Base-by-base conservation (phyloP, 1,140 invertebrate genomes). In the Dreissena polymorpha region DNA sequence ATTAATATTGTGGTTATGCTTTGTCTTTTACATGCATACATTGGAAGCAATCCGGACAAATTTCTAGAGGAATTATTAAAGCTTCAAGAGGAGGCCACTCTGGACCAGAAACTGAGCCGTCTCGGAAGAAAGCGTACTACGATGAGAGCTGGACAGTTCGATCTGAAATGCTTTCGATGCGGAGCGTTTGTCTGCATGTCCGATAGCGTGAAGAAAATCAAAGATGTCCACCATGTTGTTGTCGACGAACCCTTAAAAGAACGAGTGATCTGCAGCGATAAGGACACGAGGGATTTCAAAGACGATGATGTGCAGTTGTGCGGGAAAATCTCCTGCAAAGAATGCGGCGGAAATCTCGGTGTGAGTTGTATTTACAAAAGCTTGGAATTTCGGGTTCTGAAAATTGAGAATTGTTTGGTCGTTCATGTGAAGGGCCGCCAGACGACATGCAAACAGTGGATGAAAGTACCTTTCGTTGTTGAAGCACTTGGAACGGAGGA, bases 81-180 rank as follows among this genome's bases (percentile, higher is more conserved):
- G n/a, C 74, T 83, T 50, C 89, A 91, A 80, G 80, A 81, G n/a
- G 85, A 90, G 50, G 86, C 84, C 18, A 84, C 87, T 49, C 16
- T 80, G 57, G 81, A 77, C 27, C 70, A 85, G 68, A 63, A 86
- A 29, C 25, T 72, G 12, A 80, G 87, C 53, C 25, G 65, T 10
- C 13, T 69, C 10, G 63, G 64, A 72, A 67, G 84, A 68, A 78
- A 76, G 50, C 71, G 74, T 29, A 16, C 78, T 10, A 23, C 16
- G 21, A 60, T 83, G 10, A 67, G 72, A 21, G 29, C 68, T 13
- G 84, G 80, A 13, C 77, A 86, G 16, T 86, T 83, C 70, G 74
- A 83, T 63, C 70, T 89, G 21, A 55, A 70, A 49, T 89, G 88
- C 64, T 21, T 72, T 13, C 88, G 86, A 60, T 89, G 88, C 67